Conservation (phyloP, 2,113 vertebrate genomes). For the Cyprinodon variegatus region DNA sequence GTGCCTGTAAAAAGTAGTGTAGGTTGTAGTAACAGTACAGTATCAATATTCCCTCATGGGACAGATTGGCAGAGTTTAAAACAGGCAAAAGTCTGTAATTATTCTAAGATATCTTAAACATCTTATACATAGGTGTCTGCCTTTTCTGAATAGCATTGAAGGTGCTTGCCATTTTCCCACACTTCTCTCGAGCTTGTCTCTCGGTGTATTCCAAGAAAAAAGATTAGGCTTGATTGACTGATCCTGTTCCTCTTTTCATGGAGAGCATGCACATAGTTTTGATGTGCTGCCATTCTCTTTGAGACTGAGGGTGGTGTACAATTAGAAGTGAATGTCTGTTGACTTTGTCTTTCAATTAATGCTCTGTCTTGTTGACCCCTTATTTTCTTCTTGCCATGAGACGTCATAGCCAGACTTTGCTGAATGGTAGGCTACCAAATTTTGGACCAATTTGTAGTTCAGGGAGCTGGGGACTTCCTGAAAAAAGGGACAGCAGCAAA, state of each 20-base stretch:
- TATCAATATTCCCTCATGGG: slow-evolving; percentile 42
- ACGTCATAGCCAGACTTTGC: slow-evolving; percentile 64
- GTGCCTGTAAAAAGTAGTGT: slow-evolving; percentile 5
- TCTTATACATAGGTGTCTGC: background rate
- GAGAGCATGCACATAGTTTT: slow-evolving; percentile 38
- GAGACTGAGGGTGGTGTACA: slow-evolving; percentile 27
- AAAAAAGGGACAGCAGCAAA: slow-evolving; percentile 67
- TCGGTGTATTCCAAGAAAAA: slow-evolving; percentile 14
- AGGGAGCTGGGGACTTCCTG: slow-evolving; percentile 69
- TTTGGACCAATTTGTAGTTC: slow-evolving; percentile 77
- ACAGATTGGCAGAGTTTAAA: slow-evolving; percentile 36
- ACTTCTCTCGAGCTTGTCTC: slow-evolving; percentile 21
- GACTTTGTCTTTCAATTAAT: slow-evolving; percentile 71
- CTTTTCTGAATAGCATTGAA: background rate
- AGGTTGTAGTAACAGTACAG: slow-evolving; percentile 50
- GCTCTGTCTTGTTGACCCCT: slow-evolving; percentile 67
- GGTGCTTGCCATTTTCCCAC: slow-evolving; percentile 14
- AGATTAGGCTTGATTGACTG: slow-evolving; percentile 36
- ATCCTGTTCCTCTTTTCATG: slow-evolving; percentile 25
- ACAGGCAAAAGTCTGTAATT: slow-evolving; percentile 22
- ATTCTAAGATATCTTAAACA: slow-evolving; percentile 18
- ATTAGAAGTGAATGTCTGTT: slow-evolving; percentile 69
- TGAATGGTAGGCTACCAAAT: slow-evolving; percentile 60
- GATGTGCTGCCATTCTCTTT: slow-evolving; percentile 35
- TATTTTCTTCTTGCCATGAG: slow-evolving; percentile 60